Conservation (phyloP, 2,113 vertebrate species). For the Burhinus oedicnemus region DNA sequence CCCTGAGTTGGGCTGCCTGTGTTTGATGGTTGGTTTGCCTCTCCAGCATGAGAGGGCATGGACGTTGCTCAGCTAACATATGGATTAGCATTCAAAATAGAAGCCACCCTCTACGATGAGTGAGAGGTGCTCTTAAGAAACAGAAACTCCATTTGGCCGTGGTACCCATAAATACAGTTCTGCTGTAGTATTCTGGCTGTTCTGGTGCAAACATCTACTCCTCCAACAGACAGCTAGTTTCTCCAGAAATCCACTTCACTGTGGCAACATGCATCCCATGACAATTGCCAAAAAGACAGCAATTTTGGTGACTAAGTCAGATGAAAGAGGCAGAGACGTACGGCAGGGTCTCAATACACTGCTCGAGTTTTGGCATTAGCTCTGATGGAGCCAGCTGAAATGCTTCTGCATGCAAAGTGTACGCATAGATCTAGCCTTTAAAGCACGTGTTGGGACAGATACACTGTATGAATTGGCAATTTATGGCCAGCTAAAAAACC, state of each 20-base stretch:
- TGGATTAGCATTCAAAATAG: not conserved
- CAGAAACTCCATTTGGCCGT: not conserved
- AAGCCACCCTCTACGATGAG: not conserved
- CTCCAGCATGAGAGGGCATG: not conserved
- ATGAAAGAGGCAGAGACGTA: not conserved
- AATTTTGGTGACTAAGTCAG: not conserved
- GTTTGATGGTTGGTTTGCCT: not conserved
- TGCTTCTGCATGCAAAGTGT: not conserved
- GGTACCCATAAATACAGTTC: not conserved
- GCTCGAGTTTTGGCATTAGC: not conserved
- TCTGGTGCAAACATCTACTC: not conserved
- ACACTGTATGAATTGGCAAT: not conserved
- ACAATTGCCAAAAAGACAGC: not conserved
- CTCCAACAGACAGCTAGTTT: not conserved
- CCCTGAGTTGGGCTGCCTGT: not conserved
- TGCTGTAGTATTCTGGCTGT: not conserved
- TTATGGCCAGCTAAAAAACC: not conserved
- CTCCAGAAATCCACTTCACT: not conserved
- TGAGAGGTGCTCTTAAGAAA: not conserved
- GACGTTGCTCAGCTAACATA: not conserved
- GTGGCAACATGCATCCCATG: not conserved
- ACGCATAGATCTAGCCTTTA: not conserved
- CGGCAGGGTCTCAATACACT: not conserved
- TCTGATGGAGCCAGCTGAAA: fast-evolving
- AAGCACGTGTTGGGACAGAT: not conserved